Conservation (phyloP, 92 coral and sea anemone species). For the Zoanthus gigantus region DNA sequence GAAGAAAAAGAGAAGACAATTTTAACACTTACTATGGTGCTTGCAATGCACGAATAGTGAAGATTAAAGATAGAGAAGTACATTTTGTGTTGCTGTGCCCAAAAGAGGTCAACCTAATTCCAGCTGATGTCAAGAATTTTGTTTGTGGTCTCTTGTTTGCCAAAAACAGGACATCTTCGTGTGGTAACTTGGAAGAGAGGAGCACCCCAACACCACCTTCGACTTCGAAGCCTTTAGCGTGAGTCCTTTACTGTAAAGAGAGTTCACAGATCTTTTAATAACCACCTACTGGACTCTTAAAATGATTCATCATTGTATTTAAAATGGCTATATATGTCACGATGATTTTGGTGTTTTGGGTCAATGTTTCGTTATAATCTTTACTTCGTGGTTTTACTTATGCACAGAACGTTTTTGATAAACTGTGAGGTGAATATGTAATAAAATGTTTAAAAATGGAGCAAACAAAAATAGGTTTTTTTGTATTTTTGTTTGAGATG, state of each 20-base stretch:
- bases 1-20: not conserved
- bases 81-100: slow-evolving; percentile 30
- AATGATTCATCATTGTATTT: too few species aligned
- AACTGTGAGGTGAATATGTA: too few species aligned
- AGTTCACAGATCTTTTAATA: not conserved
- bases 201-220: slow-evolving; percentile 4
- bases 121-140: not conserved
- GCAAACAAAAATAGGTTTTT: too few species aligned
- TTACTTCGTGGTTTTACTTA: too few species aligned
- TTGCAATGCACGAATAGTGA: slow-evolving; percentile 14
- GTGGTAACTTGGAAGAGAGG: not conserved
- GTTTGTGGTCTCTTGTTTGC: slow-evolving; percentile 28
- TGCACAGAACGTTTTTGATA: too few species aligned
- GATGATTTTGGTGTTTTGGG: too few species aligned
- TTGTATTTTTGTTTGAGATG: too few species aligned
- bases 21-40: not conserved
- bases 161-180: slow-evolving; percentile 4
- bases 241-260: not conserved
- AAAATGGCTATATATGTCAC: too few species aligned
- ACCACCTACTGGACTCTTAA: too few species aligned
- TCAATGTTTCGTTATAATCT: too few species aligned
- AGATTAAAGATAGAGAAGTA: not conserved
- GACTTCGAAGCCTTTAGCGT: slow-evolving; percentile 9
- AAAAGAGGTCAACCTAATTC: not conserved
- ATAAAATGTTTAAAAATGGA: too few species aligned